phyloP scores from a whole-genome alignment of 1,140 invertebrate species.

The Drosophila jambulina region DNA sequence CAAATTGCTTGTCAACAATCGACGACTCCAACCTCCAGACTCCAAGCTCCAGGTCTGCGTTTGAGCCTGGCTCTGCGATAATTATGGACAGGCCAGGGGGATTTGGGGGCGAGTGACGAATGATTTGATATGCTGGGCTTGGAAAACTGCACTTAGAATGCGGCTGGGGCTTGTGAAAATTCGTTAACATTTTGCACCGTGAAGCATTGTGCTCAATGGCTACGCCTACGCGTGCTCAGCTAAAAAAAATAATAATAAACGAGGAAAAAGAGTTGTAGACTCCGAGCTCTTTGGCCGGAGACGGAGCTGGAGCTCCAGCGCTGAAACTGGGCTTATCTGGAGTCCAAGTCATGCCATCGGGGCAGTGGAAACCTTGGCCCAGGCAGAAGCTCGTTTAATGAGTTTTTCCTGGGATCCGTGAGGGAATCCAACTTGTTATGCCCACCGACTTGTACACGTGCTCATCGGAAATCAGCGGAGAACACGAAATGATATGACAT shows the following conservation, averaged over 20 bases:
- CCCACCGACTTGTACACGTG: constrained; percentile 29
- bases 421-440: constrained; percentile 19
- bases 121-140: constrained; percentile 74
- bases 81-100: constrained; percentile 47
- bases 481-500: constrained; percentile 54
- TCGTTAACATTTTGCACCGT: constrained; percentile 78
- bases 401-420: constrained; percentile 49
- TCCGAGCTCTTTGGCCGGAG: constrained; percentile 7
- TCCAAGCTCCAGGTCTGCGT: constrained; percentile 15
- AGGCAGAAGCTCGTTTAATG: constrained; percentile 67
- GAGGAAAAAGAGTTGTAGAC: constrained; percentile 8
- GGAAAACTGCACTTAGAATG: constrained; percentile 75
- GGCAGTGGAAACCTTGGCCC: constrained; percentile 60
- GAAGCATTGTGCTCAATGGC: constrained; percentile 77
- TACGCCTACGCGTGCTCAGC: constrained; percentile 70
- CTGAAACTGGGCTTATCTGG: constrained; percentile 51
- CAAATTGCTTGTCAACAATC: constrained; percentile 81
- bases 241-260: neutral
- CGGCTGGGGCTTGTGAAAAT: constrained; percentile 69
- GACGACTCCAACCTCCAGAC: constrained; percentile 34
- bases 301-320: constrained; percentile 6
- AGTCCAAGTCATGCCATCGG: constrained; percentile 70
- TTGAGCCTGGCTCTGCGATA: constrained; percentile 40
- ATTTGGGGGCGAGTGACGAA: constrained; percentile 53
- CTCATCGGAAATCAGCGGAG: constrained; percentile 42